Evolutionary conservation across 2,888 invertebrate genomes (phyloP), one percentile per base, ranked within the genome.

Genomic region (Meta bourneti): DNA sequence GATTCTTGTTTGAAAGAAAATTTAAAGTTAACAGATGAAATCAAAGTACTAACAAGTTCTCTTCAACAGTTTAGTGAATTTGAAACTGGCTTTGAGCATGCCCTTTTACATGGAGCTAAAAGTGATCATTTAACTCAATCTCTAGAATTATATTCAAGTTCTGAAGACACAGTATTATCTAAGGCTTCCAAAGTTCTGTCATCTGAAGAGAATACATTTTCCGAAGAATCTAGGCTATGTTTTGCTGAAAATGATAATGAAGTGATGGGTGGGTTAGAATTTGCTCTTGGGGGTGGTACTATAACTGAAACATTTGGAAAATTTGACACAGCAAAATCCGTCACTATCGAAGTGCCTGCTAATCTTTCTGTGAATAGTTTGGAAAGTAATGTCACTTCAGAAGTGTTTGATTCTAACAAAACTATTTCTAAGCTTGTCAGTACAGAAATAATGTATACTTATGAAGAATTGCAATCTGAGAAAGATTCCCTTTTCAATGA

Each of bases 61-160:
- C 9, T 84, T 34, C 16, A 81, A 69, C 70, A 85, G 52, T 51
- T 71, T 6, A 54, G 51, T 34, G 79, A 78, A 49, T 86, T 34
- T 13, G 78, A 90, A 92, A 79, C 19, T 9, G 72, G 78, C 2
- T 86, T 85, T 82, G 92, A 92, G 52, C 49, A 78, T 72, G 91
- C 91, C 69, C 51, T 91, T 19, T 79, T 91, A 9, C 79, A 91
- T 49, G 91, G 91, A 8, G 87, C 87, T 51, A 9, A 70, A n/a
- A 72, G 83, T 61, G 87, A 91, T 69, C 72, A 78, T 20, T 20
- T 91, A 7, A 34, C 20, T 8, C 11, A 54, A 48, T 8, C 19
- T 19, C 77, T 75, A 52, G n/a, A 9, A 0, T 34, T 34, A 54
- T 71, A 54, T 6, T 4, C 71, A 9, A 75, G 48, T 19, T 9